Base-by-base conservation (phyloP, 2,113 vertebrate genomes). In the Aldabrachelys gigantea region DNA sequence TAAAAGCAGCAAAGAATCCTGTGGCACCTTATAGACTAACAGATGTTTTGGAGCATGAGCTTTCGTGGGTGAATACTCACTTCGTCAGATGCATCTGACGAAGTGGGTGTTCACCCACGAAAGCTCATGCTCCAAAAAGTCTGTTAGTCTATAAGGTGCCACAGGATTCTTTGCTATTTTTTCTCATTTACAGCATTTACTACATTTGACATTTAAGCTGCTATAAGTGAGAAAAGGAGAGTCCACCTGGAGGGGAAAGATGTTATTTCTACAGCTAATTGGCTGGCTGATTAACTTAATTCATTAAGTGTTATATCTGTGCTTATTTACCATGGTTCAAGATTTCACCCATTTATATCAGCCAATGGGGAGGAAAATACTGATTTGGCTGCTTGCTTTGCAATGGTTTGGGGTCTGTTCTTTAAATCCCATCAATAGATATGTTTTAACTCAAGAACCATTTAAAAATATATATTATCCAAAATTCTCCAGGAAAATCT, bases 181-280 rank as follows among this genome's bases (percentile, higher is more conserved):
- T 97, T 81, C 91, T 96, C 89, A 59, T 97, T 96, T 85, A 80
- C 86, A 97, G 96, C 97, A 96, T 98, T 98, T 98, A 98, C 97
- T 98, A 97, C 93, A 84, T 98, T 97, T 98, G 98, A 98, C 98
- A 98, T 98, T 98, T 98, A 96, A 97, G 97, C 92, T 95, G 91
- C 91, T 97, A 82, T 96, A 95, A 95, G 96, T 96, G 97, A 97
- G 94, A 97, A 97, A 94, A 94, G 95, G 96, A 96, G 96, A 98
- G 96, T 98, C 97, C 93, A 97, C 97, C 98, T 97, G 95, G 85
- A 96, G 98, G 98, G 96, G 97, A 97, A 95, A 95, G 97, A 98
- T 97, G 95, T 95, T 97, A 97, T 98, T 98, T 98, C 97, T 86
- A 2, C 86, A 93, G 94, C 96, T 98, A 98, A 98, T 98, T 98